These are phyloP conservation scores for Acridotheres tristis DNA, from an alignment of 2,797 vertebrate species.

Conservation along the genomic window DNA sequence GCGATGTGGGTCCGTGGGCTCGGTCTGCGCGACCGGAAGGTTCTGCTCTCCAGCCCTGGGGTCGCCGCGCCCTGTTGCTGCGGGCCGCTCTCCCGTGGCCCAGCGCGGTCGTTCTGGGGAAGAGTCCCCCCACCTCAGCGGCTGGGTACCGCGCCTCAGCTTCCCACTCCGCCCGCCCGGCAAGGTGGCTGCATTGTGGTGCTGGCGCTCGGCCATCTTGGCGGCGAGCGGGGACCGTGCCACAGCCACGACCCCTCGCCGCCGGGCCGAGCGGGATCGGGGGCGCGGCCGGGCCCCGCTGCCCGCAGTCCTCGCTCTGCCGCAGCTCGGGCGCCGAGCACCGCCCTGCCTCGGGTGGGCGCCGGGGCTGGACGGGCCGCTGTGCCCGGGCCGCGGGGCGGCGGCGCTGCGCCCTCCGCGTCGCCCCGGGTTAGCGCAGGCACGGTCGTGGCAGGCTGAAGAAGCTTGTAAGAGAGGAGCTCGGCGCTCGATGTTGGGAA, in stretches of 20 bases:
- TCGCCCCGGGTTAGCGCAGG: neutral
- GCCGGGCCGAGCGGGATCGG: neutral
- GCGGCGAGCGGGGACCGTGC: neutral
- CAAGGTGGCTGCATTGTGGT: neutral
- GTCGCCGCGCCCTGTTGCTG: neutral
- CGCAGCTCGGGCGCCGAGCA: neutral
- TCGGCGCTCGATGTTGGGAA: rapidly evolving
- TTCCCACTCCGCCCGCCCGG: neutral
- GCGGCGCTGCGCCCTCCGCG: neutral
- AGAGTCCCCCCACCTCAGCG: neutral
- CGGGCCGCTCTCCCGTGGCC: neutral
- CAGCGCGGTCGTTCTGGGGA: neutral
- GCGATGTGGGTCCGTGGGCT: neutral
- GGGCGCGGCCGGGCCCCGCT: neutral
- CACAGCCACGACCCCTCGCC: neutral
- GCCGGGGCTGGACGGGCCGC: neutral
- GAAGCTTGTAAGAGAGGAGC: neutral
- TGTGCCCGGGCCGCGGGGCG: too few species aligned
- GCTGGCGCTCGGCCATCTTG: slow-evolving; percentile 57
- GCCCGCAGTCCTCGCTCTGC: neutral
- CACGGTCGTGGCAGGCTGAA: neutral
- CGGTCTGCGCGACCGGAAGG: neutral
- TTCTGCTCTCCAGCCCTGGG: neutral
- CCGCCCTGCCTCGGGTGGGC: neutral
- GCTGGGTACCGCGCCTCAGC: neutral